These are phyloP conservation scores for Cenopis cana DNA, from an alignment of 2,888 invertebrate genomes.

Conservation along the genomic window DNA sequence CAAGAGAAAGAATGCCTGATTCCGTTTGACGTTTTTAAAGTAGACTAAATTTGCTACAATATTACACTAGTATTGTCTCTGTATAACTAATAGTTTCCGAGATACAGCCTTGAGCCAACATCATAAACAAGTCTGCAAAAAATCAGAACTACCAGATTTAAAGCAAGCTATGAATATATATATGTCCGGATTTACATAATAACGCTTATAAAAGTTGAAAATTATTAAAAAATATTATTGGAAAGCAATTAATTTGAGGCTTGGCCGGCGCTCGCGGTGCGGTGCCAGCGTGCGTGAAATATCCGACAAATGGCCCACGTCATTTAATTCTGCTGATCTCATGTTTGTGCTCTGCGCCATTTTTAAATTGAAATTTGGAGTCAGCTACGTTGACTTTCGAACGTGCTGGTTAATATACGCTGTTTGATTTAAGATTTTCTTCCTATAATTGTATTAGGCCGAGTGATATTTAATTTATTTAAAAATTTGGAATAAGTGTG, in stretches of 20 bases:
- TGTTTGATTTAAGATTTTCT: slow-evolving; percentile 17
- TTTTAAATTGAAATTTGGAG: slow-evolving; percentile 80
- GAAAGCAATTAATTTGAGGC: slow-evolving; percentile 80
- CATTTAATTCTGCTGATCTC: slow-evolving; percentile 82
- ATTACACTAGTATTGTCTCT: too few species aligned
- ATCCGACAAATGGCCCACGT: slow-evolving; percentile 76
- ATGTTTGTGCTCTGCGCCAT: slow-evolving; percentile 78
- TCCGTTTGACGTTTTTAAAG: too few species aligned
- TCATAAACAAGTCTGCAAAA: too few species aligned
- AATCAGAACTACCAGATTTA: too few species aligned
- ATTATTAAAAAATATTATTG: slow-evolving; percentile 71
- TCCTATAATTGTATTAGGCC: too few species aligned
- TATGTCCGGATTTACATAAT: slow-evolving; percentile 32
- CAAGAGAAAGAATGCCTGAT: too few species aligned
- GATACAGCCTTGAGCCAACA: too few species aligned
- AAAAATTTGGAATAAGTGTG: too few species aligned
- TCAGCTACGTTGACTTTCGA: slow-evolving; percentile 39
- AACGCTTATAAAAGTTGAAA: slow-evolving; percentile 46
- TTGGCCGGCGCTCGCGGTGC: slow-evolving; percentile 52
- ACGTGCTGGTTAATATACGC: slow-evolving; percentile 24
- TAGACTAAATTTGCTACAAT: too few species aligned
- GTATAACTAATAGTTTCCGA: too few species aligned
- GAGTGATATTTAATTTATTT: too few species aligned
- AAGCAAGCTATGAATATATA: too few species aligned
- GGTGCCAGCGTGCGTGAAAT: slow-evolving; percentile 60